phyloP scores from a whole-genome alignment of 1,140 invertebrate species.

The Camponotus floridanus region DNA sequence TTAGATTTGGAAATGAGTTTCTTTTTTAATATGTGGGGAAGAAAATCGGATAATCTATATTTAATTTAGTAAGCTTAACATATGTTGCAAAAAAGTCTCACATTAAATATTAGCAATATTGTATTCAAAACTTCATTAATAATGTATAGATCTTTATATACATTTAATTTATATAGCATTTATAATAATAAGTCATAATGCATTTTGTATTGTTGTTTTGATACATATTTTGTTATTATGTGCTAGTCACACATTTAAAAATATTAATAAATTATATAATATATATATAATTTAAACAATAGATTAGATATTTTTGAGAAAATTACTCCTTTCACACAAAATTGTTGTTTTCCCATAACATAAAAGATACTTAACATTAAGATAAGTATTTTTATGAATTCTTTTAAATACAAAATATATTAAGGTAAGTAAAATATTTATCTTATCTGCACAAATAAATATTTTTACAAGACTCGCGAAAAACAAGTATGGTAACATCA shows the following conservation, averaged over 20 bases:
- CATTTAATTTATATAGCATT: neutral
- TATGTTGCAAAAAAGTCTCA: neutral
- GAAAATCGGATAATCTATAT: neutral
- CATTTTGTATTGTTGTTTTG: neutral
- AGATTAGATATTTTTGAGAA: neutral
- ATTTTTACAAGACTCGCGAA: neutral
- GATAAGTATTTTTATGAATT: neutral
- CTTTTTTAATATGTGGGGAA: neutral
- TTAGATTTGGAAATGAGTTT: neutral
- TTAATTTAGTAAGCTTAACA: neutral
- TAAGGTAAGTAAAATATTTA: neutral
- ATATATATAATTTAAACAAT: neutral
- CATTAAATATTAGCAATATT: neutral
- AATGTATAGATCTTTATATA: neutral
- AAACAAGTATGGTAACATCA: neutral
- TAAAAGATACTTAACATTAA: neutral
- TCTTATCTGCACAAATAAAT: conserved; percentile 4
- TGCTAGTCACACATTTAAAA: neutral
- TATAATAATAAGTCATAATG: neutral
- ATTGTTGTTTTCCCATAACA: neutral
- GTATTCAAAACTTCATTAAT: conserved; percentile 10
- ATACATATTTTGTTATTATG: conserved; percentile 5
- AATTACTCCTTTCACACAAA: neutral
- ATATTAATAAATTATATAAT: neutral
- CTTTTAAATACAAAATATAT: neutral